Base-by-base conservation (phyloP, 1,140 invertebrate species). In the Formica exsecta region DNA sequence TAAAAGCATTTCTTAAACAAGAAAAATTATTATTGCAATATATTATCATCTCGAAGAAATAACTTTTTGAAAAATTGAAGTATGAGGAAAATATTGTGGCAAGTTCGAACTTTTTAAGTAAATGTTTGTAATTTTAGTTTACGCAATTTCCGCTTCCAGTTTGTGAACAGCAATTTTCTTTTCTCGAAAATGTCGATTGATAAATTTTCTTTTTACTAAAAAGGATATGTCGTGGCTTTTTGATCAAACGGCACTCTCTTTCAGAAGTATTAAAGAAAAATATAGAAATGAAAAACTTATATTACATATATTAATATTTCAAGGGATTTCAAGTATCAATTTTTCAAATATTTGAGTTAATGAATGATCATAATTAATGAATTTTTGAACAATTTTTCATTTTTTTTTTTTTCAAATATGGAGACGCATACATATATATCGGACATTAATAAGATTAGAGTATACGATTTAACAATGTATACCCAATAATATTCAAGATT, bases 51-150 rank as follows among this genome's bases (percentile, higher is more conserved):
- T 77, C 8, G 25, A 29, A 59, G 29, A 66, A 48, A 77, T 3
- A 68, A 22, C 59, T 59, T 68, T 41, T 75, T 19, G 16, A 13
- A 13, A 65, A 77, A 36, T 65, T 6, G 0, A 76, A 64, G 57
- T 11, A 41, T 25, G 11, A 13, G 62, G 16, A 13, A 22, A 54
- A 54, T 32, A 38, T 36, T 22, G 9, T 19, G 0, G 32, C 13
- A 48, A 54, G 16, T 65, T 36, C 41, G 29, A 80, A 81, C 36
- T 81, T 51, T 59, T 57, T 25, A 51, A 80, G 51, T 19, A 81
- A 81, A 71, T 59, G 36, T 57, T 81, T 81, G 77, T 59, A 41
- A 81, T 71, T 25, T 36, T 41, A 41, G 48, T 83, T 44, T 61
- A 61, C 25, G 68, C 54, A 70, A 74, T 73, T 83, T 44, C 54